Evolutionary conservation across 2,797 vertebrate species (phyloP), one percentile per base, ranked within the genome.

Genomic region (Acanthiza pusilla): DNA sequence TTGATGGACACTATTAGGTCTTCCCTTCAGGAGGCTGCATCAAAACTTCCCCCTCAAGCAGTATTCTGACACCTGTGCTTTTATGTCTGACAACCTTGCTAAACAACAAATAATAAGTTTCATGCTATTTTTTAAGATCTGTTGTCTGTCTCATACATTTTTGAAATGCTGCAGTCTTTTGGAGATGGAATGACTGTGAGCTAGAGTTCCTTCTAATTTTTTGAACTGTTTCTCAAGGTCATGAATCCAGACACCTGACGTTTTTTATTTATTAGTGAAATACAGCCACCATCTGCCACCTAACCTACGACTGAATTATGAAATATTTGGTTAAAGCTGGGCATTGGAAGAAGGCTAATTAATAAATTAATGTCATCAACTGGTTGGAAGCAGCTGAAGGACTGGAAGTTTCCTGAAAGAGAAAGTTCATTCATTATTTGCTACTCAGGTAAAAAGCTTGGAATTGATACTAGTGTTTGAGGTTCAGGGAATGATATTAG

Each of bases 1-100:
- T 32, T 95, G 92, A 96, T 86, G 88, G 88, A 95, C 76, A 86
- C 85, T 90, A 86, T 89, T 66, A 94, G 91, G 91, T 96, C 94
- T 95, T 88, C 54, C 62, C 66, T 94, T 88, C 70, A 93, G 70
- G 73, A 89, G 13, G 11, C 22, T 72, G 90, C 76, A 91, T 88
- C 89, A 89, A 71, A 90, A 89, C 73, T 67, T 81, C 48, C 18
- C 48, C 73, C 73, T 92, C 42, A 67, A 86, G 85, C 82, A 78
- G 63, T 38, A 38, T 63, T 88, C 62, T 91, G 94, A 91, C 87
- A 85, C n/a, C 55, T 55, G 18, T 81, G 91, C 92, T 96, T 95
- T 96, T 75, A 94, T 92, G 79, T 95, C 62, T 95, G 82, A 94
- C 2, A 11, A 36, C 89, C 85, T 86, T 88, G 89, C 58, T 66